These are phyloP conservation scores for Agrochola lota DNA, from an alignment of 2,888 invertebrate genomes.

Conservation along the genomic window DNA sequence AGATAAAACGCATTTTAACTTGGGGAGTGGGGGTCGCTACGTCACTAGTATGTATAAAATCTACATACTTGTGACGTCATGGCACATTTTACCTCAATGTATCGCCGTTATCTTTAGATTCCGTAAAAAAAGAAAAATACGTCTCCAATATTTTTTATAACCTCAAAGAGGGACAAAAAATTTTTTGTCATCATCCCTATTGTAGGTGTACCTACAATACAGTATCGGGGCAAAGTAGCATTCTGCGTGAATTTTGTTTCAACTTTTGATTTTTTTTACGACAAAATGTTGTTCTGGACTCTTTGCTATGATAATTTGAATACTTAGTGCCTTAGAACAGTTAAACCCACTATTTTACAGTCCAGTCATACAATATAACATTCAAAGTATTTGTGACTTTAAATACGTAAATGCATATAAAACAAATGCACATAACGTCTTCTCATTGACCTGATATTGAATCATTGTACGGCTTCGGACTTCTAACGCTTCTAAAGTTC, in stretches of 20 bases:
- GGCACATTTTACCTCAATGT: too few relatives aligned
- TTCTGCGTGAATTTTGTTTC: background rate
- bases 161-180: too few relatives aligned
- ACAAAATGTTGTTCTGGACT: background rate
- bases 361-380: background rate
- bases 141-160: too few relatives aligned
- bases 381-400: background rate
- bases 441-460: slow-evolving; percentile 46
- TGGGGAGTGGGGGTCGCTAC: too few relatives aligned
- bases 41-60: too few relatives aligned
- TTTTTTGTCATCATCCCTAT: too few relatives aligned
- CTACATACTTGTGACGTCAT: too few relatives aligned
- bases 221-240: background rate
- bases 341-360: slow-evolving; percentile 1
- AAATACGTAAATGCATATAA: background rate
- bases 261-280: background rate
- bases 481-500: slow-evolving; percentile 53
- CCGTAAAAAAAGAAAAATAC: too few relatives aligned
- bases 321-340: background rate
- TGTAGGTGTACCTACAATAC: too few relatives aligned
- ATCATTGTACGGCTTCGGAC: slow-evolving; percentile 41
- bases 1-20: too few relatives aligned
- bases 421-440: slow-evolving; percentile 2
- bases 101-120: too few relatives aligned
- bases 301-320: background rate